phyloP scores from a whole-genome alignment of 2,113 vertebrate genomes.

The Hassar affinis region DNA sequence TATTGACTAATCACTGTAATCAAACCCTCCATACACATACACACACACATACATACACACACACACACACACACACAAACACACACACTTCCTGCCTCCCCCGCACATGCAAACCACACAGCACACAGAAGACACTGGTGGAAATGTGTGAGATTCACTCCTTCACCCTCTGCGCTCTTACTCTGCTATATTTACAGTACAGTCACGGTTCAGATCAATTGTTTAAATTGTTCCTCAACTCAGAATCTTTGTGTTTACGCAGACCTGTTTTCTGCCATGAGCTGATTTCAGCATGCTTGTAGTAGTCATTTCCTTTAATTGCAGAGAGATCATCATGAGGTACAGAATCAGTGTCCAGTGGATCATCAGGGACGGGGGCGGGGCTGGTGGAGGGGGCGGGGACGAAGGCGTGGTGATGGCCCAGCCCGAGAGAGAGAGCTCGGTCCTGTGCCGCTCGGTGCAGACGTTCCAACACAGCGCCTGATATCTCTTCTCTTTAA shows the following conservation, averaged over 20 bases:
- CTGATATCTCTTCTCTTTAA: not conserved
- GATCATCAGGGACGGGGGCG: not conserved
- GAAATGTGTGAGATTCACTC: conserved; percentile 11
- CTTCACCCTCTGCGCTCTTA: not conserved
- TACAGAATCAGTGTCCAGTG: not conserved
- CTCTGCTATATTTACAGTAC: not conserved
- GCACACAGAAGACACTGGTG: not conserved
- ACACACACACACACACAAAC: conserved; percentile 5
- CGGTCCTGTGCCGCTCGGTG: not conserved
- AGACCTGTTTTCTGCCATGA: not conserved
- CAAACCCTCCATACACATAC: conserved; percentile 39
- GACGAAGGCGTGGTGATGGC: not conserved
- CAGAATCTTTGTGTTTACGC: not conserved
- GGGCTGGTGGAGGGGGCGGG: not conserved
- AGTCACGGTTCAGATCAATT: no score
- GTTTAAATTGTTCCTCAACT: not conserved
- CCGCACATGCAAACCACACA: conserved; percentile 41
- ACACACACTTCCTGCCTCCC: conserved; percentile 50
- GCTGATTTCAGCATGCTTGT: not conserved
- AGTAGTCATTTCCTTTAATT: not conserved
- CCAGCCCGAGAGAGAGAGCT: not conserved
- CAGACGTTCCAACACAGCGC: not conserved
- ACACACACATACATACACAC: conserved; percentile 22
- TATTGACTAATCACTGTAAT: conserved; percentile 62
- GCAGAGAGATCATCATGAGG: not conserved